Evolutionary conservation across 2,113 vertebrate species (phyloP).

Genomic region (Gnathonemus echidnorhynchus): DNA sequence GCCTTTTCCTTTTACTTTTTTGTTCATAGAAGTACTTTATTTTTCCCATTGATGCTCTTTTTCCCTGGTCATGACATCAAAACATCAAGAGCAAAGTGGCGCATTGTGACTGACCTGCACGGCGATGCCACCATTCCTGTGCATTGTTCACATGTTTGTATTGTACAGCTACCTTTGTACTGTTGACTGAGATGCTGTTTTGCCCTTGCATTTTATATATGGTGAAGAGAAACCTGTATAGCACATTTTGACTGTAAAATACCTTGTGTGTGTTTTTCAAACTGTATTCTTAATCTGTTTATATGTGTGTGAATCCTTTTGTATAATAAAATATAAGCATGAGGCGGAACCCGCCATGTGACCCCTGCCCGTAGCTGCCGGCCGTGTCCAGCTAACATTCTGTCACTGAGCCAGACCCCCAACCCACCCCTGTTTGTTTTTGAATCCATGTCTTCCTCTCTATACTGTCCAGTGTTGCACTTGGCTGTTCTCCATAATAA

Average conservation of each 20-base stretch:
- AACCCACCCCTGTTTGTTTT: neutral
- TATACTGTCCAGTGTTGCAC: neutral
- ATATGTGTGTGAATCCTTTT: slow-evolving; percentile 8
- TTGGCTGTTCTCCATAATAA: neutral
- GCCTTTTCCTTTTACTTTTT: neutral
- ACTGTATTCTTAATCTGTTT: slow-evolving; percentile 36
- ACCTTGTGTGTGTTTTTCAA: slow-evolving; percentile 43
- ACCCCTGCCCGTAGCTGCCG: neutral
- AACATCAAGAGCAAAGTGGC: slow-evolving; percentile 24
- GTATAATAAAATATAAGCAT: slow-evolving; percentile 10
- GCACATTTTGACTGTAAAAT: slow-evolving; percentile 41
- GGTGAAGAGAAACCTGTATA: slow-evolving; percentile 41
- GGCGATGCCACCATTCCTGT: slow-evolving; percentile 36
- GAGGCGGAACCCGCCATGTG: neutral
- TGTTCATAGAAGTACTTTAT: neutral
- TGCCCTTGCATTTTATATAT: slow-evolving; percentile 48
- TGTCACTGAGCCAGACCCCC: neutral
- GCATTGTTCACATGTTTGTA: neutral
- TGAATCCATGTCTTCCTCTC: neutral
- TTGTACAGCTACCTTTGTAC: slow-evolving; percentile 37
- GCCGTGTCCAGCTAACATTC: neutral
- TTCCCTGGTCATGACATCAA: neutral
- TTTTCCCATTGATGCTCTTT: neutral
- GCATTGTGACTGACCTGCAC: slow-evolving; percentile 30
- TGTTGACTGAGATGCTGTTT: slow-evolving; percentile 32